Evolutionary conservation across 2,113 vertebrate genomes (phyloP), one percentile per base, ranked within the genome.

Genomic region (Glareola pratincola): DNA sequence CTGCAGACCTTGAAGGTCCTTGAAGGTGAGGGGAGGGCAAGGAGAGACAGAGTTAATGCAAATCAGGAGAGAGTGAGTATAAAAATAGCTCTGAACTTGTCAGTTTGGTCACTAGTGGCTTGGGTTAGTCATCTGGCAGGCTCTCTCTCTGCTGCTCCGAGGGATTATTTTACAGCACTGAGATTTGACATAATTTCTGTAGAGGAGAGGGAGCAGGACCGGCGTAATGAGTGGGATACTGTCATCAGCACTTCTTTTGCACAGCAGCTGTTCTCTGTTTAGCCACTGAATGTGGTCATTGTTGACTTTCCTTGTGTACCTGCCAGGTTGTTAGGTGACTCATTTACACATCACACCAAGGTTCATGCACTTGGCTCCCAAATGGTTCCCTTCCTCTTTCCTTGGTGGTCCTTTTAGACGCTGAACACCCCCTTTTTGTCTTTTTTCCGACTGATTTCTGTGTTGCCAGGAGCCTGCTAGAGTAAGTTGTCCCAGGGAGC

Each of bases 111-210:
- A 37, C 88, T 81, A 87, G 92, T 85, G 84, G 88, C 85, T 96
- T 98, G 98, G 96, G 94, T 98, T 97, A 98, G 90, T 98, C 97
- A 97, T 93, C 89, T 97, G 97, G 97, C 97, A 88, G 63, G 57
- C 86, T 93, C 90, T 54, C 88, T 84, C 91, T 69, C 86, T 94
- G 85, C 95, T 90, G 93, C 77, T 96, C 87, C 72, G 9, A 93
- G 91, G 90, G 96, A 95, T 96, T 94, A 93, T 94, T 85, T 85
- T 91, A 62, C 94, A 86, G 75, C 93, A 57, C 83, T 91, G 56
- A n/a, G 95, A 88, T 85, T 87, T 97, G 95, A 80, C 93, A 84
- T 90, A 67, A 92, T 95, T 96, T 96, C 89, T 94, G 77, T 36
- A 75, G 93, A 79, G 87, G 48, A 96, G 94, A 72, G 74, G 69